These are phyloP conservation scores for Drosophila nigrodunni DNA, from an alignment of 1,140 invertebrate genomes.

Conservation along the genomic window DNA sequence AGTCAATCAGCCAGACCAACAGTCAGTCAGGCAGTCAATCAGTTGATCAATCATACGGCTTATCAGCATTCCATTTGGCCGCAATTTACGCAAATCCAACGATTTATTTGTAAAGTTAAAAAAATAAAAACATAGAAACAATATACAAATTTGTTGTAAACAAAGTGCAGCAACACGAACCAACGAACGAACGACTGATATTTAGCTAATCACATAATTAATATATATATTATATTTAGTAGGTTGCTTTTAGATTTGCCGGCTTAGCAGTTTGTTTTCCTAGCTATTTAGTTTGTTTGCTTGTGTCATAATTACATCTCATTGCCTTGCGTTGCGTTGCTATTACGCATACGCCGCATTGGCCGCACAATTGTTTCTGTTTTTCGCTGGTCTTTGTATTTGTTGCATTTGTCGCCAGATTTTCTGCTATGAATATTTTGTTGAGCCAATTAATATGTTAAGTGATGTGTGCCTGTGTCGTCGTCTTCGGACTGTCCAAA, in stretches of 20 bases:
- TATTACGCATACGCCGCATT: conserved; percentile 69
- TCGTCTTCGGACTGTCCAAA: conserved; percentile 23
- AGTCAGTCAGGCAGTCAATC: conserved; percentile 25
- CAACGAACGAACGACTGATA: conserved; percentile 32
- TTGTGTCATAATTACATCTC: conserved; percentile 36
- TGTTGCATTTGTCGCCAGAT: conserved; percentile 3
- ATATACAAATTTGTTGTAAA: conserved; percentile 59
- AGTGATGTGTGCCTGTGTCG: conserved; percentile 60
- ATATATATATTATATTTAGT: conserved; percentile 29
- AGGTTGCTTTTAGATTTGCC: conserved; percentile 23
- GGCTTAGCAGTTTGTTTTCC: conserved; percentile 20
- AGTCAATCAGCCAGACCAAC: conserved; percentile 20
- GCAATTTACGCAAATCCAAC: conserved; percentile 81
- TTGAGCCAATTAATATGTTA: conserved; percentile 82
- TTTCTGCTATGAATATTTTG: conserved; percentile 66
- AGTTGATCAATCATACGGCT: conserved; percentile 30
- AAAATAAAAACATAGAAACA: conserved; percentile 21
- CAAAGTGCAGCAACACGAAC: conserved; percentile 62
- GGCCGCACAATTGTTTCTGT: conserved; percentile 28
- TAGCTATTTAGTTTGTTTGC: not conserved
- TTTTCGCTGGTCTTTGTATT: conserved; percentile 4
- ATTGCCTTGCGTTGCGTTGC: conserved; percentile 13
- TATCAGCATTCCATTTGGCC: conserved; percentile 57
- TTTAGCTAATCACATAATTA: not conserved
- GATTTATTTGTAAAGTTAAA: conserved; percentile 72